Evolutionary conservation across 2,888 invertebrate genomes (phyloP).

Genomic region (Brachyptera risi): DNA sequence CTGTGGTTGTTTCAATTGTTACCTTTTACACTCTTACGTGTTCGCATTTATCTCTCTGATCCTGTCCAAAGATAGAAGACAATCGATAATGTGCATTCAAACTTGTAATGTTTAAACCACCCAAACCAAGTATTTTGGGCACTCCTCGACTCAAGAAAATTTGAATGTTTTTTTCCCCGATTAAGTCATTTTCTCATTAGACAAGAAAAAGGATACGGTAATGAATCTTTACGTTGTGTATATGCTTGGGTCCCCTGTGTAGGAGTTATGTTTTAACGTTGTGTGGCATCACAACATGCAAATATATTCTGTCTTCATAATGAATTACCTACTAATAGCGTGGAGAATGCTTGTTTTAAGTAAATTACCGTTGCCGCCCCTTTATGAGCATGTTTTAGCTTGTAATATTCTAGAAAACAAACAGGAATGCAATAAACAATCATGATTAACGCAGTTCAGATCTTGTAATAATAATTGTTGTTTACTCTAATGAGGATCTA

Average conservation of each 20-base stretch:
- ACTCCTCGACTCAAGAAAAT: not conserved
- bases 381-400: not conserved
- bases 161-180: not conserved
- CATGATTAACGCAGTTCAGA: too few species aligned
- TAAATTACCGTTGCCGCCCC: not conserved
- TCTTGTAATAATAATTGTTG: too few species aligned
- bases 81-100: too few species aligned
- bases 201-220: not conserved
- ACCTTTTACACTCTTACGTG: too few species aligned
- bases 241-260: too few species aligned
- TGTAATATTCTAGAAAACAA: conserved; percentile 13
- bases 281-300: conserved; percentile 20
- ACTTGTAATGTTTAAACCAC: too few species aligned
- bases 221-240: conserved; percentile 18
- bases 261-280: conserved; percentile 7
- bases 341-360: not conserved
- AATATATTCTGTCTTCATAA: conserved; percentile 10
- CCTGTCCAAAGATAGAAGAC: too few species aligned
- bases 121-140: not conserved
- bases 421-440: too few species aligned
- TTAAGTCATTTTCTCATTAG: conserved; percentile 20
- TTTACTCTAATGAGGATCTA: too few species aligned
- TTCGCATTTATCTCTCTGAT: too few species aligned
- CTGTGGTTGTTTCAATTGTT: conserved; percentile 7
- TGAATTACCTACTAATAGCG: conserved; percentile 15